Percentiles rank a stretch among this genome's conserved stretches.
Conservation (phyloP, 2,113 vertebrate species). For the Clarias magur region DNA sequence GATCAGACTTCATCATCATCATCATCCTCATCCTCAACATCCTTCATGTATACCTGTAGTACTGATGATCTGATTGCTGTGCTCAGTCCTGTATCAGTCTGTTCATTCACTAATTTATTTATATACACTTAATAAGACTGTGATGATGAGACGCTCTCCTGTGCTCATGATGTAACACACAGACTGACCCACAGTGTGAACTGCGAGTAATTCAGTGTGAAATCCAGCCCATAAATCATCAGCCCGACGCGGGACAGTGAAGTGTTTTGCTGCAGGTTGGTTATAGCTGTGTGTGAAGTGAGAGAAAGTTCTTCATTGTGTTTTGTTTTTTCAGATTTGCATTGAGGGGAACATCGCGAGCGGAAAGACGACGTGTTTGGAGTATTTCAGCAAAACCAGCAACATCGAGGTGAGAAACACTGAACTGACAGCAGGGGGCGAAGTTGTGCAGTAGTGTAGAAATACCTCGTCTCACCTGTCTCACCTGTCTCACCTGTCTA, state of each 20-base stretch:
- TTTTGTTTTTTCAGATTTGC: slow-evolving; percentile 77
- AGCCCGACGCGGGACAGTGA: too few relatives aligned
- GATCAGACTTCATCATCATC: not conserved
- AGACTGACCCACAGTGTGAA: not conserved
- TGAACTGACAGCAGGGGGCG: not conserved
- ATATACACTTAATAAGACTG: not conserved
- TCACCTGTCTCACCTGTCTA: not conserved
- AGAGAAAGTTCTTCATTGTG: not conserved
- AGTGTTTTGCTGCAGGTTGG: not conserved
- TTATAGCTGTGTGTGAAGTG: not conserved
- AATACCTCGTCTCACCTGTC: not conserved
- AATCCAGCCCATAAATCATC: not conserved
- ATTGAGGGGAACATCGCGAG: slow-evolving; percentile 94
- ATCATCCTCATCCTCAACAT: not conserved
- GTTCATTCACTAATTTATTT: not conserved
- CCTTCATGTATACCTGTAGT: not conserved
- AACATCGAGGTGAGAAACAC: slow-evolving; percentile 79
- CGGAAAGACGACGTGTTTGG: slow-evolving; percentile 92
- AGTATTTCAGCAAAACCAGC: slow-evolving; percentile 83
- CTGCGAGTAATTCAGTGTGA: not conserved
- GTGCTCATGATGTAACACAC: not conserved
- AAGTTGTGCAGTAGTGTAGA: not conserved
- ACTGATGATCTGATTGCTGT: not conserved
- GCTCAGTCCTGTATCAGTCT: not conserved
- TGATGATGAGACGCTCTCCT: not conserved